phyloP scores from a whole-genome alignment of 2,797 vertebrate species.

The Sebastes umbrosus region DNA sequence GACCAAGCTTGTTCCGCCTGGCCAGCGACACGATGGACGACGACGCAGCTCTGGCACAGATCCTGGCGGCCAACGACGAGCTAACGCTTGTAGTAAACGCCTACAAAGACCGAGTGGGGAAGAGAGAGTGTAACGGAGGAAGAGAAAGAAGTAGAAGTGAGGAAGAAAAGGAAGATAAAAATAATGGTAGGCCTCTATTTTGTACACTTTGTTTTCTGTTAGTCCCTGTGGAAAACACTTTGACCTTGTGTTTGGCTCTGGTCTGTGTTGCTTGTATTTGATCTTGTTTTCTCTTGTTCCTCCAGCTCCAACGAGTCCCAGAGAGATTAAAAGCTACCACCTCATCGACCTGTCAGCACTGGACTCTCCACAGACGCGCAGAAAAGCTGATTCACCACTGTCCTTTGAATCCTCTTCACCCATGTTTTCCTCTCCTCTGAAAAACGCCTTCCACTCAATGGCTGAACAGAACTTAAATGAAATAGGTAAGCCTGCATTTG shows the following conservation, averaged over 20 bases:
- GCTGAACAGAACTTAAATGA: conserved; percentile 72
- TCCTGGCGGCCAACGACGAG: conserved; percentile 88
- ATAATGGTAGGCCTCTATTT: conserved; percentile 25
- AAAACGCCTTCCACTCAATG: conserved; percentile 43
- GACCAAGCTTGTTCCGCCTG: conserved; percentile 88
- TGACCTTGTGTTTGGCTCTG: neutral
- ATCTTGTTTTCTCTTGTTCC: conserved; percentile 1
- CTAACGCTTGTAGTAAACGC: conserved; percentile 76
- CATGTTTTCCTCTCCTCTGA: conserved; percentile 13
- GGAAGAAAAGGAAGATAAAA: conserved; percentile 27
- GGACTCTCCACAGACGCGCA: conserved; percentile 59
- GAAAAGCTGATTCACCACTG: conserved; percentile 32
- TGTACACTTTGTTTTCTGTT: neutral
- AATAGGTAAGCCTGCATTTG: conserved; percentile 65
- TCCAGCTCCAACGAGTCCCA: conserved; percentile 50
- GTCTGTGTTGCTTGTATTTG: neutral
- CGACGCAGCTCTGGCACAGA: conserved; percentile 83
- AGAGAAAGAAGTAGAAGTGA: conserved; percentile 34
- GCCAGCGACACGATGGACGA: conserved; percentile 87
- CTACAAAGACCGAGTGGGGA: conserved; percentile 74
- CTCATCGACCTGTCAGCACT: conserved; percentile 87
- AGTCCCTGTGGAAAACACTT: neutral
- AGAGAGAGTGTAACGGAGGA: conserved; percentile 14
- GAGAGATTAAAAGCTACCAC: conserved; percentile 80
- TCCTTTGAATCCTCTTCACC: conserved; percentile 16